A percentile compares a stretch with the other conserved stretches of the same genome.
phyloP scores from a whole-genome alignment of 1,140 invertebrate genomes.

The Heliconius himera region DNA sequence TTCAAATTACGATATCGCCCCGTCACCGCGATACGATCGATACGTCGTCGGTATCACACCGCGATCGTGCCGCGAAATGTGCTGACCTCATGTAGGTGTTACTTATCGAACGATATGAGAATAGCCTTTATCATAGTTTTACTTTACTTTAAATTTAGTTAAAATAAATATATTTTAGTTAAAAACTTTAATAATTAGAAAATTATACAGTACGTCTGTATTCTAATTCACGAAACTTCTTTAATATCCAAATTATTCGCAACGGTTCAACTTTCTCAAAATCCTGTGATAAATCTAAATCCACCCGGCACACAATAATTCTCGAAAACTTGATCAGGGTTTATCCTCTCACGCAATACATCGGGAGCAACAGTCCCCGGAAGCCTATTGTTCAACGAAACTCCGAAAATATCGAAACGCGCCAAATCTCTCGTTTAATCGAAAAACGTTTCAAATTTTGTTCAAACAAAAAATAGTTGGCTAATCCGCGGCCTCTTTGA shows the following conservation, averaged over 20 bases:
- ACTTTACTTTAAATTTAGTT: background rate
- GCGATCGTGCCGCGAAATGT: slow-evolving; percentile 71
- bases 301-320: slow-evolving; percentile 25
- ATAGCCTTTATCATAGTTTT: slow-evolving; percentile 46
- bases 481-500: slow-evolving; percentile 77
- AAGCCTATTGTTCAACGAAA: slow-evolving; percentile 70
- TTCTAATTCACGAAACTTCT: background rate
- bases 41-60: slow-evolving; percentile 71
- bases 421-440: slow-evolving; percentile 74
- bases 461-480: slow-evolving; percentile 64
- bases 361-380: slow-evolving; percentile 62
- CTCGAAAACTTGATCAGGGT: slow-evolving; percentile 56
- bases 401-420: slow-evolving; percentile 59
- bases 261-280: slow-evolving; percentile 6
- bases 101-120: slow-evolving; percentile 58
- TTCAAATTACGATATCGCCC: slow-evolving; percentile 71
- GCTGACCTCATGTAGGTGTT: slow-evolving; percentile 76
- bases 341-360: slow-evolving; percentile 60
- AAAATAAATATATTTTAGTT: background rate
- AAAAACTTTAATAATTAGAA: background rate
- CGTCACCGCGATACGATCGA: slow-evolving; percentile 74
- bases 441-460: slow-evolving; percentile 72
- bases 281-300: slow-evolving; percentile 42
- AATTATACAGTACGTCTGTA: background rate
- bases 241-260: background rate